phyloP scores from a whole-genome alignment of 2,797 vertebrate genomes.

The Paramormyrops hopkinsi region DNA sequence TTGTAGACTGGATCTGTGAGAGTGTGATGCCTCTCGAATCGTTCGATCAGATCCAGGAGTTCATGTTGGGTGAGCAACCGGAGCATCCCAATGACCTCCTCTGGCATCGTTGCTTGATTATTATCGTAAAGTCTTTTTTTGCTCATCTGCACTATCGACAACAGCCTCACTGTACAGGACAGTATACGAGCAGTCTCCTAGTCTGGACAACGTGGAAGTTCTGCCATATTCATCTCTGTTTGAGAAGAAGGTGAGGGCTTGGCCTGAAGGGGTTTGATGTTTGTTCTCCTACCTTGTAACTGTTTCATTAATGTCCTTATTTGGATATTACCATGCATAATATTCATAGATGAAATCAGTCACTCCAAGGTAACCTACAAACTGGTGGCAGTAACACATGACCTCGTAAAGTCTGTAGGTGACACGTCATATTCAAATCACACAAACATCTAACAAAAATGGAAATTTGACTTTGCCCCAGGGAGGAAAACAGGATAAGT shows the following conservation, averaged over 20 bases:
- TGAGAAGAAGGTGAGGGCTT: constrained; percentile 54
- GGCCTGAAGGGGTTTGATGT: background rate
- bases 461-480: background rate
- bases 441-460: background rate
- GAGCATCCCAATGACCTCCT: background rate
- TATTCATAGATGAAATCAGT: background rate
- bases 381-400: background rate
- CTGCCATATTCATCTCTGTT: constrained; percentile 80
- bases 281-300: background rate
- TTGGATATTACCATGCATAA: background rate
- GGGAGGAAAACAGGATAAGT: background rate
- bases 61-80: constrained; percentile 77
- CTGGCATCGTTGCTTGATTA: background rate
- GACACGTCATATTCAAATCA: background rate
- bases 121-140: background rate
- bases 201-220: constrained; percentile 66
- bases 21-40: constrained; percentile 66
- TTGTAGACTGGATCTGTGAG: constrained; percentile 85
- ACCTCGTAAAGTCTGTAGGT: background rate
- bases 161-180: constrained; percentile 82
- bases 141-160: constrained; percentile 12
- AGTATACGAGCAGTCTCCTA: constrained; percentile 64
- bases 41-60: constrained; percentile 92
- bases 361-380: background rate
- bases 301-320: background rate